A percentile compares a stretch with the other conserved stretches of the same genome.
These are phyloP conservation scores for Lithophane socia DNA, from an alignment of 2,888 invertebrate species.

Conservation along the genomic window DNA sequence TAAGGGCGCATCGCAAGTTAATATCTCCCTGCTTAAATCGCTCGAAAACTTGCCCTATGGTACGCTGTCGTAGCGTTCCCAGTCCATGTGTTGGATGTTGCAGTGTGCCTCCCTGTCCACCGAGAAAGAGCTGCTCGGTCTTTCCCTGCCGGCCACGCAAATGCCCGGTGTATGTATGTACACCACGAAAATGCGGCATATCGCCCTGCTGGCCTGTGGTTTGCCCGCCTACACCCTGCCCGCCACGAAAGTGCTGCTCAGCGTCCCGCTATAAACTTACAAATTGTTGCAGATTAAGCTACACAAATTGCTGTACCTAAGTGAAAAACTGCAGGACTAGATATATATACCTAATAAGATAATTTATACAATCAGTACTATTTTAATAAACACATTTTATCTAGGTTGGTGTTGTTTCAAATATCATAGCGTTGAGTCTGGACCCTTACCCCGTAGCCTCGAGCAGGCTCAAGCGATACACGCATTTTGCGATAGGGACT, in stretches of 20 bases:
- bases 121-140: conserved; percentile 72
- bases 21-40: conserved; percentile 84
- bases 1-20: conserved; percentile 76
- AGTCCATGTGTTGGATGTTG: conserved; percentile 74
- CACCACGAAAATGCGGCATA: conserved; percentile 63
- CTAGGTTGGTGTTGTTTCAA: conserved; percentile 43
- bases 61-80: conserved; percentile 79
- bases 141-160: conserved; percentile 72
- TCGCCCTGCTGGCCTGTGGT: conserved; percentile 28
- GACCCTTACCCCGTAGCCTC: neutral
- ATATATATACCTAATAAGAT: conserved; percentile 7
- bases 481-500: neutral
- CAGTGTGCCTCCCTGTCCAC: conserved; percentile 67
- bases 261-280: conserved; percentile 55
- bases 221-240: conserved; percentile 64
- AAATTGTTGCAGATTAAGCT: conserved; percentile 66
- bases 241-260: conserved; percentile 47
- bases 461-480: neutral
- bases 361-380: conserved; percentile 30
- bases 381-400: conserved; percentile 42
- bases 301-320: conserved; percentile 64
- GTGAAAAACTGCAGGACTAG: conserved; percentile 34
- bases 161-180: conserved; percentile 69
- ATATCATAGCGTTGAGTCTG: conserved; percentile 1
- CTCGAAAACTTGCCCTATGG: conserved; percentile 77